Conservation (phyloP, 2,797 vertebrate genomes). For the Phalanger gymnotis region DNA sequence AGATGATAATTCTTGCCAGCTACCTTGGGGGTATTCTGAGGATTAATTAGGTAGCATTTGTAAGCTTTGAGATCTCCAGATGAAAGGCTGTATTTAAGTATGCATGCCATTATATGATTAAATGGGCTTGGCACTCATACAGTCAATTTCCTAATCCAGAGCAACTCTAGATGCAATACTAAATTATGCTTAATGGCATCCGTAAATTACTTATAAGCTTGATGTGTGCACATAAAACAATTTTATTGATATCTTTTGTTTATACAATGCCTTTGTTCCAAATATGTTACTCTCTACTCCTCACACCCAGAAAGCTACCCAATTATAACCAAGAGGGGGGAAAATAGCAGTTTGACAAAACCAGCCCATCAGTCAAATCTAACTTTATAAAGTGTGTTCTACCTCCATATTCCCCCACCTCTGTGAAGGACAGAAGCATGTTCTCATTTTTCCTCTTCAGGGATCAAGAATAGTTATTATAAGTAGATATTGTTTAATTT, state of each 20-base stretch:
- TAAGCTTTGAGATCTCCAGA: background rate
- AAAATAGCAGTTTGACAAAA: background rate
- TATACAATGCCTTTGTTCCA: background rate
- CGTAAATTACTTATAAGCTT: accelerated
- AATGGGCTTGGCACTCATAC: background rate
- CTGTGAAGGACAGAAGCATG: background rate
- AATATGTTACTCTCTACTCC: background rate
- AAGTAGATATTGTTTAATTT: background rate
- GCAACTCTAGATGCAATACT: background rate
- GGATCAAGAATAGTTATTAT: background rate
- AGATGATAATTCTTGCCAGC: background rate
- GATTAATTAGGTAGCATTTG: background rate
- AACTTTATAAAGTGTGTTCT: background rate
- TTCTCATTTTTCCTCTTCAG: background rate
- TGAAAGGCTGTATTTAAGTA: background rate
- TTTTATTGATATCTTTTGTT: background rate
- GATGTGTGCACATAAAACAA: background rate
- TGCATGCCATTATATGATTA: background rate
- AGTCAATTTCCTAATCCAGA: accelerated
- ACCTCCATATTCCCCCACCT: background rate
- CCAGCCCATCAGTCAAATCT: background rate
- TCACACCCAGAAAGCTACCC: background rate
- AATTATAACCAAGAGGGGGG: background rate
- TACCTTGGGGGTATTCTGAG: background rate
- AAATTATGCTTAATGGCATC: accelerated